Base-by-base conservation (phyloP, 1,140 invertebrate species). In the Radopholus similis region DNA sequence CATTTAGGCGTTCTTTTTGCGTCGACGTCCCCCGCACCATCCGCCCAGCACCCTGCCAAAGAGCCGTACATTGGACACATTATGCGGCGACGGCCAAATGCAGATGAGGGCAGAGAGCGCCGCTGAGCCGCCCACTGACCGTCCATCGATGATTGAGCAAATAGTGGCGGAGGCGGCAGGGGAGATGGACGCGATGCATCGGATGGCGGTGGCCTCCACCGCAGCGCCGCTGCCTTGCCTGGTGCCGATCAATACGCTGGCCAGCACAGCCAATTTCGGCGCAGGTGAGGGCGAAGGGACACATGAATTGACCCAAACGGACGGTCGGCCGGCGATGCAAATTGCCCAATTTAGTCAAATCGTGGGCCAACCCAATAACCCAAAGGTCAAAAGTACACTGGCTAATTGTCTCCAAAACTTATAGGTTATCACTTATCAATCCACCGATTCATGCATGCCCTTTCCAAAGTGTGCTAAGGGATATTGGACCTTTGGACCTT, bases 211-310 rank as follows among this genome's bases (percentile, higher is more conserved):
- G 6, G 44, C 44, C 9, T 1, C 44, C 6, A 23, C 44, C 9
- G 1, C 44, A 49, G 18, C 2, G 47, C 4, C 30, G 47, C 13
- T 51, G 56, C 56, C 56, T 11, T 49, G 56, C 4, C 15, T 58
- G 37, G 44, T 49, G 56, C 55, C 49, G 60, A 68, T 42, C 42
- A 68, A 49, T 15, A 26, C 56, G 47, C 30, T 51, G 2, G 47
- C 47, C 18, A 51, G 47, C 47, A 51, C 47, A 4, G 47, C 47
- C 47, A 51, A 51, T 15, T 51, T 51, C 15, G 47, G 47, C 21
- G 47, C 62, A 30, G 13, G 35, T 49, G 23, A 64, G n/a, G 18
- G 18, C 38, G 11, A n/a, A 42, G 38, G 2, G 38, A 42, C 18
- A 13, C 38, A 1, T 42, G 38, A n/a, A 42, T 18, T 42, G 38